Evolutionary conservation across 2,113 vertebrate species (phyloP).

Genomic region (Cryptotis parvus): DNA sequence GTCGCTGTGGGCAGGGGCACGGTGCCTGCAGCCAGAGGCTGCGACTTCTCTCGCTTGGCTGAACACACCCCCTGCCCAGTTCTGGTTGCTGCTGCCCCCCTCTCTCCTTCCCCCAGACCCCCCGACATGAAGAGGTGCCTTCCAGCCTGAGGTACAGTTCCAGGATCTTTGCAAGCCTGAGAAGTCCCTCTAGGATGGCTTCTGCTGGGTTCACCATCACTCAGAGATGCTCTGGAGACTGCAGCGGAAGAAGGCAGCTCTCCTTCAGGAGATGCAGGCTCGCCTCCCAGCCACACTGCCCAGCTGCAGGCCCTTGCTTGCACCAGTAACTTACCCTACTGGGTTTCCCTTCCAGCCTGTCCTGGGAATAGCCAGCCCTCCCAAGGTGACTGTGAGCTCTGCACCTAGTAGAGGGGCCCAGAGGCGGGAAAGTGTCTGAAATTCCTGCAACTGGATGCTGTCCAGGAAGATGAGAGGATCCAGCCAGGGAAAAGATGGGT

Average conservation of each 20-base stretch:
- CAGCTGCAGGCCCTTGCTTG: background rate
- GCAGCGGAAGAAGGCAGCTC: background rate
- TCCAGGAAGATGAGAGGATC: background rate
- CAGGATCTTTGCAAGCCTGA: background rate
- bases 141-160: background rate
- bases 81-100: background rate
- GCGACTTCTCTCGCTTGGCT: constrained; percentile 55
- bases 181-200: background rate
- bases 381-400: background rate
- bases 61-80: constrained; percentile 4
- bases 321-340: background rate
- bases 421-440: background rate
- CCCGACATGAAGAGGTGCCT: background rate
- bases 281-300: background rate
- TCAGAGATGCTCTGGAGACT: background rate
- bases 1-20: constrained; percentile 34
- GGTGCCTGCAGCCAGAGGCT: constrained; percentile 51
- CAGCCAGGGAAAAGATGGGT: background rate
- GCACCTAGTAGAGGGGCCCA: background rate
- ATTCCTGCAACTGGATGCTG: background rate
- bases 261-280: background rate
- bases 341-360: background rate
- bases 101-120: background rate
- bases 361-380: background rate
- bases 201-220: background rate